phyloP scores from a whole-genome alignment of 1,140 invertebrate species.

The Bombus pascuorum region DNA sequence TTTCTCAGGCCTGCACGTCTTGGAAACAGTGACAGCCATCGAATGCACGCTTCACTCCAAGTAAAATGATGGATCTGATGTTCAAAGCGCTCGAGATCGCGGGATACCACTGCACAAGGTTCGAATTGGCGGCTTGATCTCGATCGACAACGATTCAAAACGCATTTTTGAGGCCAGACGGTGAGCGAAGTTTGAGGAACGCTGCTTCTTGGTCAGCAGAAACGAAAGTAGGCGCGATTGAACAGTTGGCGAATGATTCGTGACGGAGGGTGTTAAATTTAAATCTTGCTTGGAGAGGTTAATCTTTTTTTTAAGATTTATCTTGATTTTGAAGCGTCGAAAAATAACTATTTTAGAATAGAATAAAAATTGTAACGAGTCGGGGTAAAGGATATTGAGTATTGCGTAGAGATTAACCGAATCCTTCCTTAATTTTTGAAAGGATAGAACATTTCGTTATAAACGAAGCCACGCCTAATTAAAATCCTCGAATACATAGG shows the following conservation, averaged over 20 bases:
- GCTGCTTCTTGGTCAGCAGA: neutral
- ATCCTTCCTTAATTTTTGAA: no score
- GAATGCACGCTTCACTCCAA: neutral
- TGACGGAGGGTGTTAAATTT: neutral
- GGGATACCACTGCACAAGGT: neutral
- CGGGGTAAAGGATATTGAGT: neutral
- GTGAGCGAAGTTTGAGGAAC: neutral
- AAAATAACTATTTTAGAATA: no score
- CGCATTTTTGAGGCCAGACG: slow-evolving; percentile 1
- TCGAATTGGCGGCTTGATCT: neutral
- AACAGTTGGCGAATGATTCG: neutral
- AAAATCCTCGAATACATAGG: neutral
- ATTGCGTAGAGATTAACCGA: no score
- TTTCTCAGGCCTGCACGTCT: slow-evolving; percentile 10
- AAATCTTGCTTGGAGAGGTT: neutral
- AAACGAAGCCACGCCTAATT: neutral
- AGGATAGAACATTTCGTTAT: neutral
- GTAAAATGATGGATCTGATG: slow-evolving; percentile 15
- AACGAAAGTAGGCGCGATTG: neutral
- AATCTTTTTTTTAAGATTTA: neutral
- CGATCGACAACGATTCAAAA: slow-evolving; percentile 2
- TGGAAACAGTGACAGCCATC: slow-evolving; percentile 39
- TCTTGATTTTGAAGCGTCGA: no score
- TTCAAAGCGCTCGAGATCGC: slow-evolving; percentile 12
- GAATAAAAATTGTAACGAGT: neutral